phyloP scores from a whole-genome alignment of 1,140 invertebrate species.

The Leptinotarsa lineolata region DNA sequence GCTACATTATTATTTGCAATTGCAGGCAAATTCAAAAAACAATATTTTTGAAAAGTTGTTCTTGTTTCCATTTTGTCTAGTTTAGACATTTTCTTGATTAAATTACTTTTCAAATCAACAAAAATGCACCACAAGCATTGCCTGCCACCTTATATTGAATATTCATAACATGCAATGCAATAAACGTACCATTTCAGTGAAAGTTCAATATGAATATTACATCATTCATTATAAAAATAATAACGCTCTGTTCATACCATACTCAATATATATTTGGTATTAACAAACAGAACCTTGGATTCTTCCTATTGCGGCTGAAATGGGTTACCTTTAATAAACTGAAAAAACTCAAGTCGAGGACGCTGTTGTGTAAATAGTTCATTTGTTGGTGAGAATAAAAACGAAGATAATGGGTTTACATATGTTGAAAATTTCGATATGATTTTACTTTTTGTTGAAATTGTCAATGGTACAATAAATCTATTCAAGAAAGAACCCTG shows the following conservation, averaged over 20 bases:
- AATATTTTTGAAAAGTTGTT: no score
- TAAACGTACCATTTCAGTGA: not conserved
- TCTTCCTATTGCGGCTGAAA: not conserved
- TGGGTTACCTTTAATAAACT: not conserved
- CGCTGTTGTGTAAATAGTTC: not conserved
- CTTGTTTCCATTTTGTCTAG: no score
- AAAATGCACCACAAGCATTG: no score
- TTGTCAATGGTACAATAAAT: not conserved
- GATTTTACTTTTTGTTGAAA: no score
- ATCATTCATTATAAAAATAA: not conserved
- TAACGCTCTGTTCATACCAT: not conserved
- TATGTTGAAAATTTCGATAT: no score
- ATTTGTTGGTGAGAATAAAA: not conserved
- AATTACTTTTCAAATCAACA: no score
- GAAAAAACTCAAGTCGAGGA: not conserved
- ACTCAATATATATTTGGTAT: not conserved
- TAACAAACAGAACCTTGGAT: slow-evolving; percentile 3
- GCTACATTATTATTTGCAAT: no score
- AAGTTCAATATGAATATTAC: not conserved
- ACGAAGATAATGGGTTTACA: no score
- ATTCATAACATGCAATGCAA: not conserved
- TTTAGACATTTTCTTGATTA: no score
- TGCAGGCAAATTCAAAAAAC: no score
- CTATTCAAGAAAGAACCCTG: not conserved
- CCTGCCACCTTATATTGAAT: not conserved